Evolutionary conservation across 2,113 vertebrate species (phyloP).

Genomic region (Meriones unguiculatus): DNA sequence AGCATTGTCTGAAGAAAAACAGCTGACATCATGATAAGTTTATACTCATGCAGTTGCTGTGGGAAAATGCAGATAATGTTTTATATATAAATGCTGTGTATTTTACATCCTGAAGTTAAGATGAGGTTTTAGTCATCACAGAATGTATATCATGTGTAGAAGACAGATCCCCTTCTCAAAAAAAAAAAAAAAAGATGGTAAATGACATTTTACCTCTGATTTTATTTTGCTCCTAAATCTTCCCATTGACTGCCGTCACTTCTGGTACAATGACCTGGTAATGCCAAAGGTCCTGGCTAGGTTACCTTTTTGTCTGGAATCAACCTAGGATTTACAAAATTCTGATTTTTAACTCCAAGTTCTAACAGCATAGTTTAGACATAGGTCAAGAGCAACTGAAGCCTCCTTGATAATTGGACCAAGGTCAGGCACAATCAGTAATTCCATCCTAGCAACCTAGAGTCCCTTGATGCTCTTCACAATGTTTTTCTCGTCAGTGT

Average conservation of each 20-base stretch:
- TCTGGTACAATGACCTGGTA: background rate
- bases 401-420: background rate
- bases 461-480: background rate
- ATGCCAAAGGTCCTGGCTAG: background rate
- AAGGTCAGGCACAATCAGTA: background rate
- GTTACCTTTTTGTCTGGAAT: background rate
- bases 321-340: background rate
- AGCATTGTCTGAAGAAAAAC: background rate
- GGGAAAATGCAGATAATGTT: background rate
- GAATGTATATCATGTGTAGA: background rate
- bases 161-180: background rate
- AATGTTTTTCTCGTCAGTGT: background rate
- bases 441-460: background rate
- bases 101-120: background rate
- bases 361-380: background rate
- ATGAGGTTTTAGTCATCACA: background rate
- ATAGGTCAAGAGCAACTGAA: background rate
- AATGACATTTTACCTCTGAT: background rate
- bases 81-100: background rate
- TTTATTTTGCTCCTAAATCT: background rate
- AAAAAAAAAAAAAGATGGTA: background rate
- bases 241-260: background rate
- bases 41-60: background rate
- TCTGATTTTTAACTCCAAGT: constrained; percentile 14
- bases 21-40: background rate